Evolutionary conservation across 2,113 vertebrate genomes (phyloP).

Genomic region (Euleptes europaea): DNA sequence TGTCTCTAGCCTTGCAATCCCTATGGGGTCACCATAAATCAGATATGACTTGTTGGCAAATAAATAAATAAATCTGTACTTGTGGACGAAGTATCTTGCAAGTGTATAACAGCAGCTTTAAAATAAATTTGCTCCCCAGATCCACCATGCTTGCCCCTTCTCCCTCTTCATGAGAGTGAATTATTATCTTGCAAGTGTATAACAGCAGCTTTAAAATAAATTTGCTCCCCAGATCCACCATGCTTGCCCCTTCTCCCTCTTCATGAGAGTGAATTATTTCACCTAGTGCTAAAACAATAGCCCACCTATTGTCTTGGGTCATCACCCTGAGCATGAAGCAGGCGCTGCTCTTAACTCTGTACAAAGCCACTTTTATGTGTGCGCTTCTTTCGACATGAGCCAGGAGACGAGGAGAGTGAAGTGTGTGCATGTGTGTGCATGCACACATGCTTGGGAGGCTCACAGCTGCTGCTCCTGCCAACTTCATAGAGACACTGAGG

Average conservation of each 20-base stretch:
- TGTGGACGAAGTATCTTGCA: not conserved
- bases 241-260: not conserved
- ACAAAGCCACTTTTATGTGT: not conserved
- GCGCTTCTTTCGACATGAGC: not conserved
- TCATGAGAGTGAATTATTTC: not conserved
- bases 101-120: not conserved
- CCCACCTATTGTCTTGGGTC: not conserved
- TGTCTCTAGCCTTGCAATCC: too few species aligned
- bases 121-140: not conserved
- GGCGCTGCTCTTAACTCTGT: not conserved
- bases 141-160: not conserved
- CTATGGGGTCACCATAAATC: too few species aligned
- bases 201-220: not conserved
- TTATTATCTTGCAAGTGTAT: not conserved
- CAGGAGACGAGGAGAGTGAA: not conserved
- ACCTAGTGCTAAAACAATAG: not conserved
- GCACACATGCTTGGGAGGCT: not conserved
- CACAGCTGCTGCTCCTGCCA: not conserved
- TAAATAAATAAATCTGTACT: not conserved
- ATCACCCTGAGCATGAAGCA: not conserved
- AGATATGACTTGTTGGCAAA: too few species aligned
- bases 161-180: too few species aligned
- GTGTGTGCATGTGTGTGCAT: not conserved
- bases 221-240: not conserved
- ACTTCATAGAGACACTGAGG: not conserved